Evolutionary conservation across 37 sponge, comb jelly and placozoan species (phyloP).

Genomic region (Diacarnus erythraeanus): DNA sequence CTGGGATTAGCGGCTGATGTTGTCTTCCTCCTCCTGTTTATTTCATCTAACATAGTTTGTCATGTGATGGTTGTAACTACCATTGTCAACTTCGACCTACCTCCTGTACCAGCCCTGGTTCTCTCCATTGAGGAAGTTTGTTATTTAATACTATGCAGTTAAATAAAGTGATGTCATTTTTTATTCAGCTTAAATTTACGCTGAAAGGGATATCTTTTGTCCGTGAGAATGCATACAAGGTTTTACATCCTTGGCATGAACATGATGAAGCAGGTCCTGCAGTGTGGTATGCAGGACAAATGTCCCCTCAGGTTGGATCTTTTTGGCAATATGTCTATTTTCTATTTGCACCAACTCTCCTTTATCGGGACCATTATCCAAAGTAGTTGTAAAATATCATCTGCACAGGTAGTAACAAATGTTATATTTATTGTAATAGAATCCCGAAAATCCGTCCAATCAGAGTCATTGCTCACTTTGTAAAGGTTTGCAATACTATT

Average conservation of each 20-base stretch:
- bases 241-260: slow-evolving; percentile 69
- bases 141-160: background rate
- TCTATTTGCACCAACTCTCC: slow-evolving; percentile 80
- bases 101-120: slow-evolving; percentile 56
- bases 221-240: slow-evolving; percentile 87
- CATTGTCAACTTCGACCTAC: slow-evolving; percentile 54
- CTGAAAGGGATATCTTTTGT: slow-evolving; percentile 84
- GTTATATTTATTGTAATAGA: slow-evolving; percentile 1
- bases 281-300: slow-evolving; percentile 80
- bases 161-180: too few species aligned
- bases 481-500: slow-evolving; percentile 19
- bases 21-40: slow-evolving; percentile 17
- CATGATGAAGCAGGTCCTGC: slow-evolving; percentile 72
- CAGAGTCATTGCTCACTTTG: slow-evolving; percentile 26
- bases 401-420: background rate
- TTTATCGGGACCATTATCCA: slow-evolving; percentile 85
- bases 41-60: slow-evolving; percentile 48
- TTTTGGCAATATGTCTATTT: slow-evolving; percentile 80
- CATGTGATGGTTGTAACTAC: slow-evolving; percentile 29
- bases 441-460: slow-evolving; percentile 13
- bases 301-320: slow-evolving; percentile 63
- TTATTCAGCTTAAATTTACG: slow-evolving; percentile 30
- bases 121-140: slow-evolving; percentile 73
- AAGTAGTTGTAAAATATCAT: slow-evolving; percentile 26
- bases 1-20: slow-evolving; percentile 19